Percentiles rank a stretch among this genome's conserved stretches.
phyloP scores from a whole-genome alignment of 2,888 invertebrate species.

The Dicranocentrus wangi region DNA sequence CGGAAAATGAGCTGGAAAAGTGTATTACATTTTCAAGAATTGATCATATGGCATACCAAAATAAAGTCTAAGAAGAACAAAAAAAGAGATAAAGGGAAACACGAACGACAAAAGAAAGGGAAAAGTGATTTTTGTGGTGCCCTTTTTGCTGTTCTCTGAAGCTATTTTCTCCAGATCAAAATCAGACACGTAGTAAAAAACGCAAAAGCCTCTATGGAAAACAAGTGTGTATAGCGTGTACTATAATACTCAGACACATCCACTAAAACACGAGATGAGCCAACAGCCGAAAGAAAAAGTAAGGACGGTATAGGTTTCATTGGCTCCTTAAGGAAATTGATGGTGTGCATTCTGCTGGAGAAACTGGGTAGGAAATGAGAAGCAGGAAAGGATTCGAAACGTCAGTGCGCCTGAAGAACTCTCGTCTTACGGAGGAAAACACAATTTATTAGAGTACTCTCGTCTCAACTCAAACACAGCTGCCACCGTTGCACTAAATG shows the following conservation, averaged over 20 bases:
- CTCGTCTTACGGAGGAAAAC: background rate
- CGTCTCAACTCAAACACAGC: constrained; percentile 18
- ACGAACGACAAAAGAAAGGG: background rate
- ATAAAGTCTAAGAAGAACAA: background rate
- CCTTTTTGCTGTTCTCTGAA: background rate
- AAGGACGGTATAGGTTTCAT: background rate
- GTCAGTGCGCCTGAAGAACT: constrained; percentile 26
- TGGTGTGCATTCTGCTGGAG: background rate
- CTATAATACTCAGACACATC: background rate
- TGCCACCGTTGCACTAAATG: background rate
- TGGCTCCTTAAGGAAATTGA: too few species aligned
- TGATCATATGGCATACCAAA: background rate
- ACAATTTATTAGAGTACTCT: constrained; percentile 59
- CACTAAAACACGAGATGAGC: background rate
- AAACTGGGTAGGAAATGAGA: constrained; percentile 23
- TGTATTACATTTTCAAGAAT: background rate
- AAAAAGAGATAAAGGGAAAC: background rate
- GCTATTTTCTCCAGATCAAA: constrained; percentile 10
- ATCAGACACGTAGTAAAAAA: background rate
- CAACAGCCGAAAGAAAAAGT: background rate
- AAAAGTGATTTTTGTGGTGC: background rate
- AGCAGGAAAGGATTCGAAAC: constrained; percentile 33
- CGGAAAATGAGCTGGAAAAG: background rate
- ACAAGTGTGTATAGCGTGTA: background rate
- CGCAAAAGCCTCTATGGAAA: background rate